Evolutionary conservation across 2,797 vertebrate species (phyloP).

Genomic region (Tiaroga cobitis): DNA sequence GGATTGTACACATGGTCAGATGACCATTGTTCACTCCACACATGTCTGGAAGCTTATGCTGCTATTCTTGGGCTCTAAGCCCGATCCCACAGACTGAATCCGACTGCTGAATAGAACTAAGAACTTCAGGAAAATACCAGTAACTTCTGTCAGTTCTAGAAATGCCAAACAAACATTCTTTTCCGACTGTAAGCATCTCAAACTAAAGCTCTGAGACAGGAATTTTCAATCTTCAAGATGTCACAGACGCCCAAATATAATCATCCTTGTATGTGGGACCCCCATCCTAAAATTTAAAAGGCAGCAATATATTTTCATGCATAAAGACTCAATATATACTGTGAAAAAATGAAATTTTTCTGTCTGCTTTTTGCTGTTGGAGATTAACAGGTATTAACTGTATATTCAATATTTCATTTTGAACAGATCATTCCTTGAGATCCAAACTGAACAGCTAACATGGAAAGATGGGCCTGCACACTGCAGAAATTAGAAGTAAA

Average conservation of each 20-base stretch:
- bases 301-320: neutral
- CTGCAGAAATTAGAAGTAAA: neutral
- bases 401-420: neutral
- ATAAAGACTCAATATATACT: neutral
- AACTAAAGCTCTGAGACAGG: neutral
- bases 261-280: neutral
- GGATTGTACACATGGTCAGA: slow-evolving; percentile 31
- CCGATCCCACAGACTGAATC: slow-evolving; percentile 42
- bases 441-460: neutral
- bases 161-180: slow-evolving; percentile 51
- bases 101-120: slow-evolving; percentile 37
- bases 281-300: neutral
- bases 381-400: neutral
- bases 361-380: neutral
- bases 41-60: slow-evolving; percentile 44
- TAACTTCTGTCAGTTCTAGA: slow-evolving; percentile 46
- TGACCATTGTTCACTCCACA: slow-evolving; percentile 43
- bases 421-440: neutral
- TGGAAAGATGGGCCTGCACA: neutral
- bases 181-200: neutral
- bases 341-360: neutral
- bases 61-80: slow-evolving; percentile 41
- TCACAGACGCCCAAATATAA: neutral
- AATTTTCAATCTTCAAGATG: neutral
- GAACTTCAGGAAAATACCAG: slow-evolving; percentile 44